Base-by-base conservation (phyloP, 2,888 invertebrate genomes). In the Lordiphosa fenestrarum region DNA sequence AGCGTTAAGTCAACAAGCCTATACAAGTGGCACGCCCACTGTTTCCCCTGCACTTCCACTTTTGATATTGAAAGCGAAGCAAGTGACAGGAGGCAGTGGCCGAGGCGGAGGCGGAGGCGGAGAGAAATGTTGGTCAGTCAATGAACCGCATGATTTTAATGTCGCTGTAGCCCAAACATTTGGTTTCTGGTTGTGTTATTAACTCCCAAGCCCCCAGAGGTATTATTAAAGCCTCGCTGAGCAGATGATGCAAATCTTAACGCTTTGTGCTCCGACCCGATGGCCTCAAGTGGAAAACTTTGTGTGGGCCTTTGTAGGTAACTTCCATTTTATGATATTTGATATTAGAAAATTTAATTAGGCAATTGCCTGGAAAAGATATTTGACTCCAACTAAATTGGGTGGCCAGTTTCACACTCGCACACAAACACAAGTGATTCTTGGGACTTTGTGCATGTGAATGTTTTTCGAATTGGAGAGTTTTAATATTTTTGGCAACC, bases 71-170 rank as follows among this genome's bases (percentile, higher is more conserved):
- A 78, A 82, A 75, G 65, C 73, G 75, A 75, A 44, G 59, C 46
- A 9, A 30, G 30, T 30, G 30, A 30, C 30, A 30, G 9, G 9
- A 9, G 7, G 2, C 25, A 7, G 25, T 7, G 25, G 25, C 25
- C 1, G 5, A 7, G 25, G 25, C 25, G 6, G 25, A 30, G n/a
- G n/a, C n/a, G n/a, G n/a, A n/a, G n/a, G n/a, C n/a, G n/a, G 30
- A 42, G 30, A 42, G 52, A 36, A 60, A 63, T 54, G 68, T 69
- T 71, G 73, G 76, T 64, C 80, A 62, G 55, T 71, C 74, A 80
- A 80, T 83, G 77, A 80, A 74, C 74, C 69, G 84, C 53, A 77
- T 80, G 84, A 80, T 80, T 81, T 83, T 83, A 80, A 83, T 83
- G 70, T 57, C 55, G 57, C 48, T 44, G 59, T 38, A 54, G 51